Evolutionary conservation across 2,113 vertebrate genomes (phyloP).

Genomic region (Phoenicopterus ruber): DNA sequence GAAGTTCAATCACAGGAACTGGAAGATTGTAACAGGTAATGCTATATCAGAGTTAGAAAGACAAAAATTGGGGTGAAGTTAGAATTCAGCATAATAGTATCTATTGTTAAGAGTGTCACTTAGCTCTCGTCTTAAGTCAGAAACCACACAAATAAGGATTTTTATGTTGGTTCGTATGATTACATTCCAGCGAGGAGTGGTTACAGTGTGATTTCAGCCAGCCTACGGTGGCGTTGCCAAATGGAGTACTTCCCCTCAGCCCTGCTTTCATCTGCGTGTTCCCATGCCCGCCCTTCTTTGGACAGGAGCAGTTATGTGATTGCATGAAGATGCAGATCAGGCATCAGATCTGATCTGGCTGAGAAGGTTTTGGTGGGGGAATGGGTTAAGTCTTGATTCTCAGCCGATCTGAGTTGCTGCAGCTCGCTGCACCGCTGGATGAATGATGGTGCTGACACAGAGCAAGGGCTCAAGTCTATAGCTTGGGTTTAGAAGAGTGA

Average conservation of each 20-base stretch:
- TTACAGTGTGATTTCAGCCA: background rate
- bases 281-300: background rate
- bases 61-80: background rate
- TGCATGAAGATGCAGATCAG: background rate
- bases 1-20: background rate
- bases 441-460: background rate
- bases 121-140: background rate
- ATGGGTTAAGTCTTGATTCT: background rate
- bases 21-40: background rate
- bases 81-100: background rate
- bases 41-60: background rate
- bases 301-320: background rate
- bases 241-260: background rate
- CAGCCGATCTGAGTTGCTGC: background rate
- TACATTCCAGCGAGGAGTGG: background rate
- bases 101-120: background rate
- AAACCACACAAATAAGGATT: background rate
- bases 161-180: background rate
- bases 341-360: background rate
- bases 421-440: background rate
- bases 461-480: background rate
- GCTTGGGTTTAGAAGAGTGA: background rate
- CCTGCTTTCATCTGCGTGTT: background rate
- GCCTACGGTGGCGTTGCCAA: background rate
- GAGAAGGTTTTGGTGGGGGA: background rate